phyloP scores from a whole-genome alignment of 2,113 vertebrate species.

The Motacilla tschutschensis region DNA sequence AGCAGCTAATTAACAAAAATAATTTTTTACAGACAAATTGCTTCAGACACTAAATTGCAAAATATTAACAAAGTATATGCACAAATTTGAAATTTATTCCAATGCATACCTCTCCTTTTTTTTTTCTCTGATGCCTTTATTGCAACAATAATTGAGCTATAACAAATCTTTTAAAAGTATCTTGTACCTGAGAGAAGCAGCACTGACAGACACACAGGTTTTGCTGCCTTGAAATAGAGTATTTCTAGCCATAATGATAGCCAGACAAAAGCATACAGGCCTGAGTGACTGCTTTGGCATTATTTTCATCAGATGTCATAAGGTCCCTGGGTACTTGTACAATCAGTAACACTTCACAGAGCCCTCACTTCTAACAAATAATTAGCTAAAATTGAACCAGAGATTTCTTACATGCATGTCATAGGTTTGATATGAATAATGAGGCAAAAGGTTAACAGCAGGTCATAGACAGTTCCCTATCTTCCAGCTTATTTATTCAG shows the following conservation, averaged over 20 bases:
- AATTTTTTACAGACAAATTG: neutral
- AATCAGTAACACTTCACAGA: slow-evolving; percentile 82
- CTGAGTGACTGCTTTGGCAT: slow-evolving; percentile 21
- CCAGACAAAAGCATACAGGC: slow-evolving; percentile 61
- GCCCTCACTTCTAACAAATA: slow-evolving; percentile 82
- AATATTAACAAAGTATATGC: neutral
- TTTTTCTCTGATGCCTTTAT: neutral
- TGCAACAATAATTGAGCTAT: neutral
- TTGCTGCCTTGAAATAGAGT: neutral
- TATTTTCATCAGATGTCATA: slow-evolving; percentile 72
- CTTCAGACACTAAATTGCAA: neutral
- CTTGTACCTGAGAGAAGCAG: neutral
- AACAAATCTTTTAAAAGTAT: neutral
- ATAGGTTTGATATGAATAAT: slow-evolving; percentile 92
- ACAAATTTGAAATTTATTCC: neutral
- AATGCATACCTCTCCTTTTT: neutral
- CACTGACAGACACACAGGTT: neutral
- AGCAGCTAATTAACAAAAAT: neutral
- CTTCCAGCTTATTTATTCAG: slow-evolving; percentile 97
- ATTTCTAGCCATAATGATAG: slow-evolving; percentile 46
- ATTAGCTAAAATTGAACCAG: slow-evolving; percentile 89
- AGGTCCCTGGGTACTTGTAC: slow-evolving; percentile 80
- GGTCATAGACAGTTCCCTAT: slow-evolving; percentile 89
- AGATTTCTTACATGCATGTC: slow-evolving; percentile 80
- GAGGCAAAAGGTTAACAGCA: slow-evolving; percentile 86